Base-by-base conservation (phyloP, 1,140 invertebrate genomes). In the Cydia amplana region DNA sequence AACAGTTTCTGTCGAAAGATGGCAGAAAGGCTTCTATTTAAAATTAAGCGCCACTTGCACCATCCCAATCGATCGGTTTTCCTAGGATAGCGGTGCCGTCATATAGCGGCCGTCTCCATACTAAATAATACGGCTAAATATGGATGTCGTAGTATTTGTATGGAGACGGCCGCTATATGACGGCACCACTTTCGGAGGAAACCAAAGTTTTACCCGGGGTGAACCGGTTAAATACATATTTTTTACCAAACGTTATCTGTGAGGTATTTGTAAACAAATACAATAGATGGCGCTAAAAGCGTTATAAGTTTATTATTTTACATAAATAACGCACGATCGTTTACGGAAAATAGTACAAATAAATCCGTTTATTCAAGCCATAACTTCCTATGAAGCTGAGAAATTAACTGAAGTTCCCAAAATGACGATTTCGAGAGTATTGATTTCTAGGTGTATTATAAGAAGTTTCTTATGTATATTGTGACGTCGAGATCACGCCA, bases 401-500 rank as follows among this genome's bases (percentile, higher is more conserved):
- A 18, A 55, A 55, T 55, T 18, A 40, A 55, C 51, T 7, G 12
- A 55, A 55, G n/a, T 23, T 20, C 55, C 55, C 20, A 60, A 23
- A 51, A 60, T 23, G 9, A 9, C 16, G 18, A 60, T 67, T n/a
- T 67, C 25, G 32, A 70, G n/a, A 70, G 65, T 70, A 55, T 73
- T 73, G 72, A 46, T 73, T 51, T 73, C 36, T 49, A 51, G 4
- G 12, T 73, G 18, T 49, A 51, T 25, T 55, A 73, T 49, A 73
- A 12, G 36, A 55, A 70, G 83, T 84, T 74, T 64, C 87, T 82
- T 83, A 79, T 84, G 79, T 85, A 86, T 76, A 77, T 74, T 75
- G 80, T 92, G 90, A 91, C 90, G 91, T 91, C 87, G 87, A 23
- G 87, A 92, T 92, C 91, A 92, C 91, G 91, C 91, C 91, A 92